Evolutionary conservation across 2,797 vertebrate genomes (phyloP), one percentile per base, ranked within the genome.

Genomic region (Lithobates pipiens): DNA sequence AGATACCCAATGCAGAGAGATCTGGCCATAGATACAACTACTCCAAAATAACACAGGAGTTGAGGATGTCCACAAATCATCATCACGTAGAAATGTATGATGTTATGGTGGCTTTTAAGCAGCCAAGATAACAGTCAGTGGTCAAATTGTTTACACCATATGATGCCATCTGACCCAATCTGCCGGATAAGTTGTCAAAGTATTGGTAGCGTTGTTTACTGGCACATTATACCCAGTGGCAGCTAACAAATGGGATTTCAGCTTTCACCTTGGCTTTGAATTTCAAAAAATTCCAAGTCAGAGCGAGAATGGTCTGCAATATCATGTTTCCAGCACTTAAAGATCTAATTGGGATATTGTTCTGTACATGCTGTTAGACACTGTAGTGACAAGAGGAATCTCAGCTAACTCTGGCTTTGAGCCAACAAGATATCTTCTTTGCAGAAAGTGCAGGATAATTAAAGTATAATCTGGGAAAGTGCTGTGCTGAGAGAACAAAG

Each of bases 341-440:
- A 84, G 89, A 90, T 93, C 93, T 94, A 93, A 94, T 92, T 93
- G 92, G 93, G 91, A 92, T 92, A 92, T 93, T 94, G 92, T 93
- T 94, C 91, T 84, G 90, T 90, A 87, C 91, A 92, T 5, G 88
- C 91, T 93, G 91, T 92, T 93, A 93, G 92, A 92, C 88, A 89
- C 91, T 87, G 89, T 83, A 90, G 91, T 91, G 92, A 94, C 92
- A 93, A 91, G 93, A 92, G 10, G 86, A 92, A 81, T 83, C 89
- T 91, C 88, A 91, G 92, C 92, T 91, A 91, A 81, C 67, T 0
- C 86, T 93, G 94, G 93, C 91, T 0, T 4, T 57, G 80, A 92
- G 93, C 94, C 94, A 95, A 81, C 21, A 9, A 29, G 88, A 88
- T 89, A 94, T 93, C 92, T 95, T 93, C 88, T 29, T 1, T 0